A percentile compares a stretch with the other conserved stretches of the same genome.
Evolutionary conservation across 2,888 invertebrate genomes (phyloP).

Genomic region (Escarpia spicata): DNA sequence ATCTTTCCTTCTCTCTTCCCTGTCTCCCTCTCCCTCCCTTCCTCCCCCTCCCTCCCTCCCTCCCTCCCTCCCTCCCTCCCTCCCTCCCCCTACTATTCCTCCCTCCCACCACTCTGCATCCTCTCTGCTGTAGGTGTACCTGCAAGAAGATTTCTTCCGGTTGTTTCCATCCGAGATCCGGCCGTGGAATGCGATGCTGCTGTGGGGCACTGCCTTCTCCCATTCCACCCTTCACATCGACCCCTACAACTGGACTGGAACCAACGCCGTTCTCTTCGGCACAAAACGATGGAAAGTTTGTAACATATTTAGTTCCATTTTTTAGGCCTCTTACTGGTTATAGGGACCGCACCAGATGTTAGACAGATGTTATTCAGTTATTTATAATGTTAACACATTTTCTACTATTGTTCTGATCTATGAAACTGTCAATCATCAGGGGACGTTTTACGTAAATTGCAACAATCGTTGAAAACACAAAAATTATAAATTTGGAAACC

Average conservation of each 20-base stretch:
- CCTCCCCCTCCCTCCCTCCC: too few species aligned
- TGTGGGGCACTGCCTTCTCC: slow-evolving; percentile 63
- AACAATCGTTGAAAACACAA: too few species aligned
- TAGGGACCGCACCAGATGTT: too few species aligned
- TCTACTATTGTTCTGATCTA: too few species aligned
- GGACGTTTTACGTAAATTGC: too few species aligned
- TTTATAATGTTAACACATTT: too few species aligned
- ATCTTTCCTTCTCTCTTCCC: too few species aligned
- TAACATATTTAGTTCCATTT: not conserved
- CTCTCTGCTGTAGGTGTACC: slow-evolving; percentile 48
- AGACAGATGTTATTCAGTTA: too few species aligned
- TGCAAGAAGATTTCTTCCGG: slow-evolving; percentile 60
- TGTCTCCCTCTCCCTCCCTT: too few species aligned
- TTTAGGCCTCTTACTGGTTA: not conserved
- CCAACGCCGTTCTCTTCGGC: slow-evolving; percentile 62
- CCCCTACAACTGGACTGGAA: slow-evolving; percentile 66
- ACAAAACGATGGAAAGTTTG: slow-evolving; percentile 62
- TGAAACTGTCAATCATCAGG: too few species aligned
- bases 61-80: too few species aligned
- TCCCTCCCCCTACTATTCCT: not conserved
- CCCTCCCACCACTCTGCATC: not conserved
- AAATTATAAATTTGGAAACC: too few species aligned
- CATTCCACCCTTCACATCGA: slow-evolving; percentile 63
- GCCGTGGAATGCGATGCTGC: slow-evolving; percentile 63
- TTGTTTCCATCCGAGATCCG: slow-evolving; percentile 57